phyloP scores from a whole-genome alignment of 1,140 invertebrate genomes.

The Eueides isabella region DNA sequence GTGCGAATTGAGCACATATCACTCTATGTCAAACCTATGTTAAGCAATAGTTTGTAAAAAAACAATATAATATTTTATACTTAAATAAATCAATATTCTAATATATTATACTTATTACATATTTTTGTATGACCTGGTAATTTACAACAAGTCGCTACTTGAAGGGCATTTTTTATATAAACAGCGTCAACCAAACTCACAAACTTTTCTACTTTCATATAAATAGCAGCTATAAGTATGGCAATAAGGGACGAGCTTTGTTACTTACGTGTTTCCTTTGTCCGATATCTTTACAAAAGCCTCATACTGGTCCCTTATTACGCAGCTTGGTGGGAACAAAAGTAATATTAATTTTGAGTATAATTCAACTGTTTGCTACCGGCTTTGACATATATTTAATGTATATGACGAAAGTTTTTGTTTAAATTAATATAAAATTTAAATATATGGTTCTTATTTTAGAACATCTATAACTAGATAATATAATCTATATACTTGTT shows the following conservation, averaged over 20 bases:
- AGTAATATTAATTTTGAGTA: constrained; percentile 5
- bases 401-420: background rate
- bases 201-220: background rate
- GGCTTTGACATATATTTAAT: background rate
- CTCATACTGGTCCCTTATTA: constrained; percentile 24
- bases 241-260: constrained; percentile 14
- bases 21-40: no score
- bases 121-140: no score
- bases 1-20: no score
- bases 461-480: no score
- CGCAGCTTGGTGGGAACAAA: constrained; percentile 25
- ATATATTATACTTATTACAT: no score
- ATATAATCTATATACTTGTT: no score
- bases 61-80: no score
- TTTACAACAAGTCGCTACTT: no score
- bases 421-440: background rate
- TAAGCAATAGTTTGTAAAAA: no score
- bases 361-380: background rate
- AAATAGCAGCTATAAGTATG: background rate
- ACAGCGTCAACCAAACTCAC: background rate
- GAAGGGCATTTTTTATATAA: background rate
- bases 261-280: constrained; percentile 12
- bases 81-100: no score
- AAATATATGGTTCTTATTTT: no score
- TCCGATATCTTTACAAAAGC: constrained; percentile 19